These are phyloP conservation scores for Cydia strobilella DNA, from an alignment of 1,140 invertebrate species.

Conservation along the genomic window DNA sequence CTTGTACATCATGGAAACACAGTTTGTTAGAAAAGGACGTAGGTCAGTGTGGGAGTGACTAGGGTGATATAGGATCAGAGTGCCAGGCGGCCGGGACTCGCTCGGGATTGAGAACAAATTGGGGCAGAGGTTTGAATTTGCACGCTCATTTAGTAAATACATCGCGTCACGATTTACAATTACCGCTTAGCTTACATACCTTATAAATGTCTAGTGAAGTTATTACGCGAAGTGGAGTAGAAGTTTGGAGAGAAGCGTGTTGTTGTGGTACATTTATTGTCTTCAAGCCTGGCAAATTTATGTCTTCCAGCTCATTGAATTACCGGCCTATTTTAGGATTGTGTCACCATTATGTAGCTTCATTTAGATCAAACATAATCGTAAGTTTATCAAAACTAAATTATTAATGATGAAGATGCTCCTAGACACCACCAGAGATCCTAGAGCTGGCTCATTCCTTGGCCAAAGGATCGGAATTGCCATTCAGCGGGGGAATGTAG, in stretches of 20 bases:
- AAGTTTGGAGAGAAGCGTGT: conserved; percentile 11
- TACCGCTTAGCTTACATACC: conserved; percentile 39
- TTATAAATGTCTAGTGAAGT: conserved; percentile 34
- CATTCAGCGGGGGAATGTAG: too few species aligned
- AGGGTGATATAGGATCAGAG: conserved; percentile 3
- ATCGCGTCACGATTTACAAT: conserved; percentile 40
- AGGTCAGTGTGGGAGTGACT: background rate
- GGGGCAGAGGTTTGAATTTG: conserved; percentile 47
- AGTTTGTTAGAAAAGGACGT: conserved; percentile 17
- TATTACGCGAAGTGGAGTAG: conserved; percentile 10
- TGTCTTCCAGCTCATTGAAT: background rate
- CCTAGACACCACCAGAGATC: too few species aligned
- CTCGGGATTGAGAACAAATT: conserved; percentile 53
- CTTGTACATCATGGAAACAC: background rate
- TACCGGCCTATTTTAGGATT: background rate
- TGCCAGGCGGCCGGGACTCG: conserved; percentile 7
- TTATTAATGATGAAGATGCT: too few species aligned
- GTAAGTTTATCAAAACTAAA: too few species aligned
- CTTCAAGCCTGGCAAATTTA: background rate
- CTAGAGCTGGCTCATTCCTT: too few species aligned
- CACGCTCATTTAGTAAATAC: conserved; percentile 48
- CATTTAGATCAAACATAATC: too few species aligned
- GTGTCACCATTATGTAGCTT: too few species aligned
- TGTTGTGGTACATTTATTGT: background rate
- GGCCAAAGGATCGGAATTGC: too few species aligned